These are phyloP conservation scores for Cenopis cana DNA, from an alignment of 2,888 invertebrate species.

Conservation along the genomic window DNA sequence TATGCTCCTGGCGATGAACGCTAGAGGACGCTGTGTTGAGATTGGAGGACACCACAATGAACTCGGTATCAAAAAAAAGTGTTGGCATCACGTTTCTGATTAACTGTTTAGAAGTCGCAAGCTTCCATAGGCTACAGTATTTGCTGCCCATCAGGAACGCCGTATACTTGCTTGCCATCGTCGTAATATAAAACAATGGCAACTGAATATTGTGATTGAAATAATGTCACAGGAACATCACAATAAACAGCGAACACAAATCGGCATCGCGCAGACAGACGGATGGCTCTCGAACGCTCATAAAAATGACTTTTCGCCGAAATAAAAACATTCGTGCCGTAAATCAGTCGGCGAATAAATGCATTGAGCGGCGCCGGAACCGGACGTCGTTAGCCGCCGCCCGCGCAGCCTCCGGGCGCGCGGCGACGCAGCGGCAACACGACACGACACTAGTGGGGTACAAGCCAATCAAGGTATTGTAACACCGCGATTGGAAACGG, in stretches of 20 bases:
- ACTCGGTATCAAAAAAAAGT: no score
- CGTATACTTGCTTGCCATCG: no score
- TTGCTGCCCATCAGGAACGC: no score
- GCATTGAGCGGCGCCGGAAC: constrained; percentile 56
- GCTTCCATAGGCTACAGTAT: no score
- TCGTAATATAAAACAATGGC: no score
- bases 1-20: no score
- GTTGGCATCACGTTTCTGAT: no score
- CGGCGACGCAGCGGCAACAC: background rate
- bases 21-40: no score
- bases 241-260: constrained; percentile 57
- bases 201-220: constrained; percentile 22
- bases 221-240: constrained; percentile 46
- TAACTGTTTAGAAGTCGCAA: no score
- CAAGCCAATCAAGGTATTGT: no score
- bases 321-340: constrained; percentile 37
- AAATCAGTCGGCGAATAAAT: constrained; percentile 38
- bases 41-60: no score
- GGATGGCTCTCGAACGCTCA: constrained; percentile 38
- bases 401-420: constrained; percentile 25
- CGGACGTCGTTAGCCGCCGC: constrained; percentile 71
- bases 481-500: no score
- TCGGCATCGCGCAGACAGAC: constrained; percentile 49
- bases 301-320: constrained; percentile 41
- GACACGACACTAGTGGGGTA: background rate